Evolutionary conservation across 2,797 vertebrate species (phyloP).

Genomic region (Pagetopsis macropterus): DNA sequence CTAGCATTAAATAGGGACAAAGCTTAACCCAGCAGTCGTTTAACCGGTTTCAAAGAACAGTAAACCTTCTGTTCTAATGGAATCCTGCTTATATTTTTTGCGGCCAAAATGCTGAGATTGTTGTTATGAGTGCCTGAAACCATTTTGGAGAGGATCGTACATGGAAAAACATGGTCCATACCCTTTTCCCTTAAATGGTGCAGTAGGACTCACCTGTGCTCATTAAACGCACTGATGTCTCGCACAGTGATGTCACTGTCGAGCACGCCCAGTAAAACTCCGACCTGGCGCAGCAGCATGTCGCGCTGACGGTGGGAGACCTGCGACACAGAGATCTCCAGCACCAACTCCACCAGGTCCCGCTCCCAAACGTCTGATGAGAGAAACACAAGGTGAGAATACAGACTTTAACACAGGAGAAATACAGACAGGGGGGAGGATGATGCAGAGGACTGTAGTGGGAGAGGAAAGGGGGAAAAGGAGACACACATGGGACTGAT

Average conservation of each 20-base stretch:
- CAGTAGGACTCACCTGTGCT: slow-evolving; percentile 87
- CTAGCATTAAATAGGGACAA: too few relatives aligned
- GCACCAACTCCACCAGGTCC: slow-evolving; percentile 95
- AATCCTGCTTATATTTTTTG: too few relatives aligned
- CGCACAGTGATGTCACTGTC: slow-evolving; percentile 96
- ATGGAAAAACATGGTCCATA: too few relatives aligned
- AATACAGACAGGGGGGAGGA: too few relatives aligned
- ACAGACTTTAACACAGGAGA: not conserved
- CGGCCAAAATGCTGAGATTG: too few relatives aligned
- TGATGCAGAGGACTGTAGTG: not conserved
- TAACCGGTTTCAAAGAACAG: too few relatives aligned
- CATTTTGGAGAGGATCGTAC: too few relatives aligned
- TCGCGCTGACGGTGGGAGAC: slow-evolving; percentile 93
- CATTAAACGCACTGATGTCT: slow-evolving; percentile 92
- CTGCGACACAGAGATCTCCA: slow-evolving; percentile 92
- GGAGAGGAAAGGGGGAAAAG: not conserved
- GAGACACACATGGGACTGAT: slow-evolving; percentile 12
- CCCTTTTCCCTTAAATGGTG: too few relatives aligned
- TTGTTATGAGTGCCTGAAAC: too few relatives aligned
- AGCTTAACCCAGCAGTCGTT: too few relatives aligned
- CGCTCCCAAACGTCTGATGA: slow-evolving; percentile 88
- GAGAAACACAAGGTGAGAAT: not conserved
- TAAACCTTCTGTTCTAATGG: too few relatives aligned
- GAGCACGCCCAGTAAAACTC: slow-evolving; percentile 93
- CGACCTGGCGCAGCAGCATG: slow-evolving; percentile 96